phyloP scores from a whole-genome alignment of 2,113 vertebrate species.

The Micromys minutus region DNA sequence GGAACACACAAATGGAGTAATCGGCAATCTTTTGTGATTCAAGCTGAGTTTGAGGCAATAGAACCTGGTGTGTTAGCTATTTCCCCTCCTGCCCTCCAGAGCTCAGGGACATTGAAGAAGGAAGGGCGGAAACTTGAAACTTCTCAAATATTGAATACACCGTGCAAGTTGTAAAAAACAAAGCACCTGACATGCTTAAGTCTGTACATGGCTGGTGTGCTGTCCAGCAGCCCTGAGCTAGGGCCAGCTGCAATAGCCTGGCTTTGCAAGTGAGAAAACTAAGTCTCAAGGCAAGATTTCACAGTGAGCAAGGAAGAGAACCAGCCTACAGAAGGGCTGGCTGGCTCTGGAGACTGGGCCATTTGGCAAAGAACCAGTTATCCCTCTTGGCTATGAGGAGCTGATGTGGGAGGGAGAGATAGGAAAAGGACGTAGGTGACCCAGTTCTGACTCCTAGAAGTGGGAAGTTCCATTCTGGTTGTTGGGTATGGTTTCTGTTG shows the following conservation, averaged over 20 bases:
- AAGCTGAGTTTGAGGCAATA: neutral
- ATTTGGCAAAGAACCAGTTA: neutral
- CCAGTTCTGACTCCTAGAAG: neutral
- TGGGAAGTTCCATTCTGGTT: neutral
- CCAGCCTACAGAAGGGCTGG: neutral
- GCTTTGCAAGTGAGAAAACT: neutral
- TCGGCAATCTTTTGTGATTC: neutral
- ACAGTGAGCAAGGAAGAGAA: neutral
- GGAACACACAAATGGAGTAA: neutral
- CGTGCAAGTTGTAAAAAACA: neutral
- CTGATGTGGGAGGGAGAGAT: neutral
- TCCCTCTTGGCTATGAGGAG: neutral
- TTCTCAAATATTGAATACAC: neutral
- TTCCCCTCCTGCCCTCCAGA: neutral
- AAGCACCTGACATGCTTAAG: fast-evolving
- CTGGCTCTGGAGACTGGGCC: neutral
- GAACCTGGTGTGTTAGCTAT: neutral
- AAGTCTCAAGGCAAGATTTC: neutral
- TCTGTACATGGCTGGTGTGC: neutral
- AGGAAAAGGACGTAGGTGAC: neutral
- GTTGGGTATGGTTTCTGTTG: neutral
- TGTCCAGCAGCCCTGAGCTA: neutral
- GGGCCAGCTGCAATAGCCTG: neutral
- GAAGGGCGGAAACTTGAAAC: neutral
- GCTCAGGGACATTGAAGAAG: neutral